phyloP scores from a whole-genome alignment of 2,888 invertebrate genomes.

The Eristalis arbustorum region DNA sequence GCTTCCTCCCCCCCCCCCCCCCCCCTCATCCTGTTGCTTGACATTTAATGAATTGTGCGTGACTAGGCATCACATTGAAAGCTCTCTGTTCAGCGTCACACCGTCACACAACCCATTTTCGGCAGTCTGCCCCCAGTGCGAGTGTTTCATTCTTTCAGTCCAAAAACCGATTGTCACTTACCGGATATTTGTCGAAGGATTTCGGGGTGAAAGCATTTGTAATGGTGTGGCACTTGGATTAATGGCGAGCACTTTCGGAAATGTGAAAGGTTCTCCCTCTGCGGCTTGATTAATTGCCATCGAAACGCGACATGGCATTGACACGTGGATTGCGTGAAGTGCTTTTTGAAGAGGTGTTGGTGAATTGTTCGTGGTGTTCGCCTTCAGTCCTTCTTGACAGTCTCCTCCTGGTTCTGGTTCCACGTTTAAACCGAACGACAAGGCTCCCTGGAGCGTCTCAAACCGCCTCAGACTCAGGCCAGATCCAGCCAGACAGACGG shows the following conservation, averaged over 20 bases:
- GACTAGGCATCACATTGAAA: neutral
- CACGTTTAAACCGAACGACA: too few species aligned
- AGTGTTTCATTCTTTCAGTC: neutral
- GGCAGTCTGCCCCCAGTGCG: neutral
- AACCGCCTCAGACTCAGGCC: too few species aligned
- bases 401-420: too few species aligned
- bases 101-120: neutral
- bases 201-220: constrained; percentile 6
- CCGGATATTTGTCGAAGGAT: constrained; percentile 13
- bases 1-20: neutral
- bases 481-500: too few species aligned
- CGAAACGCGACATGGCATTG: neutral
- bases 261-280: neutral
- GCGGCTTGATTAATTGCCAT: neutral
- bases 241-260: neutral
- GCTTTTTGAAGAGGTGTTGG: too few species aligned
- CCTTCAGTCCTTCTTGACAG: too few species aligned
- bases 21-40: neutral
- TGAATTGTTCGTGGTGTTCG: too few species aligned
- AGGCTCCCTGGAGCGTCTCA: too few species aligned
- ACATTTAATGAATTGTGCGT: constrained; percentile 22
- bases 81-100: neutral
- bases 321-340: neutral
- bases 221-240: constrained; percentile 3
- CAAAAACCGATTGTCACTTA: constrained; percentile 22